Conservation (phyloP, 92 coral and sea anemone species). For the Micromussa lordhowensis region DNA sequence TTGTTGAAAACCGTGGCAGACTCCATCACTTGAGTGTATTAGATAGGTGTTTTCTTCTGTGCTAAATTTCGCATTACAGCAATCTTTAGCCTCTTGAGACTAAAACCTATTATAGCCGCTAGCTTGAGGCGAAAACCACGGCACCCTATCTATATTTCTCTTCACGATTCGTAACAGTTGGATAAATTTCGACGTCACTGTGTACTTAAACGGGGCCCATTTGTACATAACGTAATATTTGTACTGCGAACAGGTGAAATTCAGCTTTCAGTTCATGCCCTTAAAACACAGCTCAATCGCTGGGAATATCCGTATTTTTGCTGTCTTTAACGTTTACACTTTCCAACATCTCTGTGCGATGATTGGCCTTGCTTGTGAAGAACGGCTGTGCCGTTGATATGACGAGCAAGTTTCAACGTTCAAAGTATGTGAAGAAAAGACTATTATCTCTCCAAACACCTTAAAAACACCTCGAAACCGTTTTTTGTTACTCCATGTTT, state of each 20-base stretch:
- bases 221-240: slow-evolving; percentile 19
- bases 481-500: not conserved
- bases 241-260: slow-evolving; percentile 21
- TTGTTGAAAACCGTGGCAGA: not conserved
- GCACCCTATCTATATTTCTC: not conserved
- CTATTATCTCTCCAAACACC: not conserved
- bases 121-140: too few relatives aligned
- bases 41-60: not conserved
- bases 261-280: not conserved
- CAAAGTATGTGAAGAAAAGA: not conserved
- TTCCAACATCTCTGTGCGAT: not conserved
- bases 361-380: not conserved
- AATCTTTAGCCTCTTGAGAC: not conserved
- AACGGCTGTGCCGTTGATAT: not conserved
- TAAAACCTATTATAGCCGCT: not conserved
- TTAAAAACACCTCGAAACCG: not conserved
- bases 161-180: slow-evolving; percentile 1
- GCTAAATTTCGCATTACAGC: not conserved
- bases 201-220: not conserved
- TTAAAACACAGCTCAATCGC: not conserved
- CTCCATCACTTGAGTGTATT: not conserved
- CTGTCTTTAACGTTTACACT: not conserved
- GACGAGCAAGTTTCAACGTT: not conserved
- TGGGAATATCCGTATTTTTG: not conserved
- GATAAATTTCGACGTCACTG: not conserved